Base-by-base conservation (phyloP, 2,888 invertebrate genomes). In the Epistrophe eligans region DNA sequence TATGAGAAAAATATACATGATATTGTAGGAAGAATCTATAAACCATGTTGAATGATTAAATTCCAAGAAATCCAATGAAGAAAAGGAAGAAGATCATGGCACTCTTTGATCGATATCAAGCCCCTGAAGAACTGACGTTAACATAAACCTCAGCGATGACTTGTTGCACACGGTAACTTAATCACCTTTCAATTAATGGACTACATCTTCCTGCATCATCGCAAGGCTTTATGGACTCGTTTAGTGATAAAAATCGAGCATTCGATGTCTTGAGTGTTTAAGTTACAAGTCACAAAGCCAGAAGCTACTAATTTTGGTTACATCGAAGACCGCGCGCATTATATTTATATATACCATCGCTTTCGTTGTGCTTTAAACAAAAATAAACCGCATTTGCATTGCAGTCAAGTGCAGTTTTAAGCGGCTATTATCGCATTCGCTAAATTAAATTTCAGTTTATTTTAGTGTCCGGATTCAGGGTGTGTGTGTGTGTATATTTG, bases 371-470 rank as follows among this genome's bases (percentile, higher is more conserved):
- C 38, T 13, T 43, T 71, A 24, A 79, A 45, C 11, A 79, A n/a
- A 19, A 6, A 5, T 10, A 15, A 11, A 3, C 6, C 28, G 4
- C 64, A 38, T 67, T 50, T 66, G 32, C 67, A 67, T 50, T 38
- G 35, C 50, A 66, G 66, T 48, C 32, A 50, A 67, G 48, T 57
- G 64, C 57, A 45, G 48, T 48, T 80, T 70, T 74, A 52, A 70
- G 79, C 43, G 43, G 71, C 76, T 64, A 67, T 60, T 9, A 80
- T 77, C 80, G 48, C 76, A 64, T 64, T 67, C 52, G 79, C 71
- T 84, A 74, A 71, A 66, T 66, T 66, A 66, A 72, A 43, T 72
- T 50, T 55, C 40, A 11, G 38, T 76, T 80, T 60, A 62, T 43
- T 50, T 66, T 8, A 48, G 38, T 66, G 15, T 32, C 5, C 28